Evolutionary conservation across 2,113 vertebrate genomes (phyloP), one percentile per base, ranked within the genome.

Genomic region (Solea senegalensis): DNA sequence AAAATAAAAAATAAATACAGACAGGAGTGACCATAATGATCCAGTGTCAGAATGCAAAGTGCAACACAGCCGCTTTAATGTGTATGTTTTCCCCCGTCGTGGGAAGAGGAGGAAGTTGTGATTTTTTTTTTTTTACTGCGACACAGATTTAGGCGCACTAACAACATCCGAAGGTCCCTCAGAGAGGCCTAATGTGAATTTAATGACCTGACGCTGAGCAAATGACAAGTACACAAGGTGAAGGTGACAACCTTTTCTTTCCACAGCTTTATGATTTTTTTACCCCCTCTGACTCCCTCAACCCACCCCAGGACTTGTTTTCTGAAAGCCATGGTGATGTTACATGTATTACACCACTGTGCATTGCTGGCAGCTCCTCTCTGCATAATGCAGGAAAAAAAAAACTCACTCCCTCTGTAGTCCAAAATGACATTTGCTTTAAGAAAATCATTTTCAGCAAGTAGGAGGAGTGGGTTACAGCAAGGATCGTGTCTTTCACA

Each of bases 151-250:
- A 96, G 95, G 95, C 96, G 94, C 94, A 94, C 94, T 95, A 95
- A 95, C 95, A 94, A 94, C 95, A 94, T 95, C 94, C 93, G 91
- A 91, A 93, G 93, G 94, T 95, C 95, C 94, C 94, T 94, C 86
- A 90, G 95, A 96, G 94, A 94, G 92, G 92, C 55, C 95, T 98
- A 97, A 98, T 98, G 96, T 95, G 96, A 97, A 96, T 98, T 97
- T 98, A 98, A 97, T 97, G 96, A 96, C 94, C 95, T 94, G 93
- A 95, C 94, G 95, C 95, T 94, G 94, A 93, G 96, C 94, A 93
- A 94, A 96, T 96, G 96, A 96, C 94, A 94, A 94, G 90, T 91
- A 94, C 91, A 89, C 72, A 88, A 95, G 96, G 94, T 97, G 96
- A 97, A 98, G 95, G 95, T 98, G 96, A 96, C 95, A 96, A 94